Evolutionary conservation across 2,888 invertebrate species (phyloP).

Genomic region (Muschampia plurimacula): DNA sequence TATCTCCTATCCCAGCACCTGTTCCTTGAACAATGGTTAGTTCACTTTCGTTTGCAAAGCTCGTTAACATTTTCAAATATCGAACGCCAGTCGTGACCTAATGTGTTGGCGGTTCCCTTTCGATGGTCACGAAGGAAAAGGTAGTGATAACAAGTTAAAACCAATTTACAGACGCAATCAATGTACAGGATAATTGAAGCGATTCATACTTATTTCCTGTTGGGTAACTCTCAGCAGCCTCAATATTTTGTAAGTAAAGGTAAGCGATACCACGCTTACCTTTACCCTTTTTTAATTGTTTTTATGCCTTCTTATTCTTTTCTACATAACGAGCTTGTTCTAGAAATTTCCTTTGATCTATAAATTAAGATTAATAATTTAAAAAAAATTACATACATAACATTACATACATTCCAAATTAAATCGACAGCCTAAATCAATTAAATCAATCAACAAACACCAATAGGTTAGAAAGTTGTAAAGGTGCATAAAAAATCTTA

Average conservation of each 20-base stretch:
- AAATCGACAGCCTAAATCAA: too few relatives aligned
- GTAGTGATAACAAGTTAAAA: constrained; percentile 38
- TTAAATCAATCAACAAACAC: too few relatives aligned
- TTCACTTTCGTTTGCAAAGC: constrained; percentile 70
- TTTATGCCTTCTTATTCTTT: too few relatives aligned
- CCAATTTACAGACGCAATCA: constrained; percentile 36
- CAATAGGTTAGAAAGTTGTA: too few relatives aligned
- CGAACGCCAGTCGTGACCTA: constrained; percentile 73
- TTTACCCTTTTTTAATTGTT: too few relatives aligned
- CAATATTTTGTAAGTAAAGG: background rate
- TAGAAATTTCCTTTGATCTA: too few relatives aligned
- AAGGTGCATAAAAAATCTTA: too few relatives aligned
- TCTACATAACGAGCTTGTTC: too few relatives aligned
- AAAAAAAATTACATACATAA: too few relatives aligned
- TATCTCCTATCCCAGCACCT: constrained; percentile 65
- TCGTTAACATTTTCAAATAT: constrained; percentile 77
- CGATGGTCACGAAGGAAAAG: constrained; percentile 66
- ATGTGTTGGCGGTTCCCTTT: constrained; percentile 67
- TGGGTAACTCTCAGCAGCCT: constrained; percentile 6
- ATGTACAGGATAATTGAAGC: constrained; percentile 34
- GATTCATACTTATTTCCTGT: constrained; percentile 27
- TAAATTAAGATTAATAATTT: too few relatives aligned
- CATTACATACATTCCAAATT: too few relatives aligned
- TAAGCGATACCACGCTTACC: background rate
- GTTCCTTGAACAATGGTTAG: constrained; percentile 69